Evolutionary conservation across 2,888 invertebrate species (phyloP), one percentile per base, ranked within the genome.

Genomic region (Archips crataeganus): DNA sequence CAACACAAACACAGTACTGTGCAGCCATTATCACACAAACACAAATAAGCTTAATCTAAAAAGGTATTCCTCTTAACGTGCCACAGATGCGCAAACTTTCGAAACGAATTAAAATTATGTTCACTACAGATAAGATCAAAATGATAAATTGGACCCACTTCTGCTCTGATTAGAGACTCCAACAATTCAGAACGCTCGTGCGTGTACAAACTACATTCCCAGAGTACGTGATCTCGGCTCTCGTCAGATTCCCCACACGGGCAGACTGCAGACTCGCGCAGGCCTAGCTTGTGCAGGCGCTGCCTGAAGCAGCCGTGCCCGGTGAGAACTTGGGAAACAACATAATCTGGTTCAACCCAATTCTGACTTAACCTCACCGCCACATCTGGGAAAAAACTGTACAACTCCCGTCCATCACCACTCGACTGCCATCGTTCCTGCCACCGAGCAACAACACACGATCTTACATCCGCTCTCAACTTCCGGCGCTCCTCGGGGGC

Each of bases 381-480:
- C 42, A 83, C 78, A 23, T 79, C 75, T 49, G 82, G 81, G 70
- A 83, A 83, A 59, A 80, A 82, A 0, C 70, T 36, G 32, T 63
- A 57, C 0, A 81, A 75, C 1, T 83, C 79, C 61, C 79, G 66
- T 0, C 81, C 80, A 32, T 75, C 74, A 1, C 49, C 66, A 3
- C 70, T 67, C 2, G 42, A n/a, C 0, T 10, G 62, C 80, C 81
- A 80, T 32, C 80, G 45, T 8, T 67, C 66, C 70, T 81, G 77
- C 80, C 79, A 80, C 0, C 36, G 67, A 15, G 68, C 68, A 32
- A 75, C 62, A 59, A n/a, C 49, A 51, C 11, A 9, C 47, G 0
- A 3, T 10, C 47, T 47, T 6, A 47, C 47, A 10, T 47, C 15
- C 2, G 2, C 4, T 10, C 42, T 61, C n/a, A 61, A 4, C 11